Conservation (phyloP, 2,888 invertebrate genomes). For the Chamaedrilus cognettii region DNA sequence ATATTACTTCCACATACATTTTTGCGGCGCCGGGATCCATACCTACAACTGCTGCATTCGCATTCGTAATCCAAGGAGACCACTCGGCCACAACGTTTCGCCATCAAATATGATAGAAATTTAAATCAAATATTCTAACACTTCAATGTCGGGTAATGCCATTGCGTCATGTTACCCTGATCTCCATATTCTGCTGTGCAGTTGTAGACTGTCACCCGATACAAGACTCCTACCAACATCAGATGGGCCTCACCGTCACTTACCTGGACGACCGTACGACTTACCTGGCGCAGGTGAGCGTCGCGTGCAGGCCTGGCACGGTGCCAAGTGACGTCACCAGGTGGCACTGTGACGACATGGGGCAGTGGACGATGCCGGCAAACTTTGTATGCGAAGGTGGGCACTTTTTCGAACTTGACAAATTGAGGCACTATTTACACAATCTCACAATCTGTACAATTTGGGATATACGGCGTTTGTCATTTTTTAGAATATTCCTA, state of each 20-base stretch:
- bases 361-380: constrained; percentile 40
- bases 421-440: too few species aligned
- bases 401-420: too few species aligned
- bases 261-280: constrained; percentile 38
- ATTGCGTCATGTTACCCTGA: background rate
- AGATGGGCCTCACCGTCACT: constrained; percentile 18
- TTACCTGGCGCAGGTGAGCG: constrained; percentile 30
- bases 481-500: too few species aligned
- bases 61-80: too few species aligned
- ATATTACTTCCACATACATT: too few species aligned
- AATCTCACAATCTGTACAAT: too few species aligned
- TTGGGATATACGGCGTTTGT: too few species aligned
- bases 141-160: background rate
- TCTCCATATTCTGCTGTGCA: constrained; percentile 25
- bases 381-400: constrained; percentile 41
- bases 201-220: constrained; percentile 39
- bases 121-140: too few species aligned
- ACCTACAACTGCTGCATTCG: too few species aligned
- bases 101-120: too few species aligned
- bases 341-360: constrained; percentile 38
- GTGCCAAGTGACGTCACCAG: constrained; percentile 29
- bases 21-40: too few species aligned
- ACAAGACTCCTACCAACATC: constrained; percentile 28
- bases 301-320: constrained; percentile 34
- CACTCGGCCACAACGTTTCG: too few species aligned